These are phyloP conservation scores for Cheilosia pagana DNA, from an alignment of 2,888 invertebrate species.

Conservation along the genomic window DNA sequence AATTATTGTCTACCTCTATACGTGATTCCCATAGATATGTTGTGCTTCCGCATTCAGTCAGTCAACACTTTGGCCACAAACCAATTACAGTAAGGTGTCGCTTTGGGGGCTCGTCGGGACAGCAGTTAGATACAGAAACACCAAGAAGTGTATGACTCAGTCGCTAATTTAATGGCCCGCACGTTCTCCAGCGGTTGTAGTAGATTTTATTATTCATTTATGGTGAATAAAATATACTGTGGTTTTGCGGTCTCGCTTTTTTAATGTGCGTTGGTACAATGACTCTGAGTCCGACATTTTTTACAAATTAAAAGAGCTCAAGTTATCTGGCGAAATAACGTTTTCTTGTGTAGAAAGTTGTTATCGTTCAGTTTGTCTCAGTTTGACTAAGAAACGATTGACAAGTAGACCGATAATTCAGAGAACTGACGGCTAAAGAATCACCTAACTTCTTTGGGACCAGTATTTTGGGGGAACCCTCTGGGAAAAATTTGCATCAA, in stretches of 20 bases:
- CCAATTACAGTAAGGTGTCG: conserved; percentile 4
- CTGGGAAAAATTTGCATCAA: no score
- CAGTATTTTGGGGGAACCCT: no score
- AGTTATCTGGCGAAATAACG: no score
- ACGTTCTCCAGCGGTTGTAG: conserved; percentile 1
- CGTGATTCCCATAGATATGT: conserved; percentile 28
- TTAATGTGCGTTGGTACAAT: not conserved
- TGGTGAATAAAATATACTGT: not conserved
- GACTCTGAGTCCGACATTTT: not conserved
- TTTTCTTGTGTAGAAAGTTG: no score
- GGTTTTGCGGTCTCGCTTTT: conserved; percentile 17
- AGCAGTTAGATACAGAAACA: conserved; percentile 9
- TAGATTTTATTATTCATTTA: conserved; percentile 20
- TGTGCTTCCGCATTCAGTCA: not conserved
- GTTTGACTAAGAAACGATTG: no score
- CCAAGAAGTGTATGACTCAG: conserved; percentile 16
- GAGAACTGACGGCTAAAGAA: no score
- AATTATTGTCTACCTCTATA: not conserved
- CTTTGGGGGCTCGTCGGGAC: conserved; percentile 24
- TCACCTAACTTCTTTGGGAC: no score
- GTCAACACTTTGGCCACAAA: conserved; percentile 1
- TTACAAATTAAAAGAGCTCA: no score
- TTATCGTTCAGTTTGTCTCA: no score
- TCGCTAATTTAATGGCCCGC: not conserved
- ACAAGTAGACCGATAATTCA: no score